Evolutionary conservation across 1,140 invertebrate genomes (phyloP), one percentile per base, ranked within the genome.

Genomic region (Drosophila fuyamai): DNA sequence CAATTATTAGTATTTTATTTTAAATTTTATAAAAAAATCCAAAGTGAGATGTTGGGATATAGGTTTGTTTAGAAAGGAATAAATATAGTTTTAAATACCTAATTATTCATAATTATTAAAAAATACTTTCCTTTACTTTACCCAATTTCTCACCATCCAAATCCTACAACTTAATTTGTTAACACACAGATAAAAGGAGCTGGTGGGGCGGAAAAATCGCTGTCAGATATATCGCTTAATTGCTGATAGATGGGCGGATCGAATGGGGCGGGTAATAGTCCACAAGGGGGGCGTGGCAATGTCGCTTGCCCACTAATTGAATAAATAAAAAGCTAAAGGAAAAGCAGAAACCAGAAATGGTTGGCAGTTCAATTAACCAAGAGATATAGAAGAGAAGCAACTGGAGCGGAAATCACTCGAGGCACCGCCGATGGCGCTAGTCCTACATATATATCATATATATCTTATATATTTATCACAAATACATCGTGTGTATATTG

Each of bases 381-480:
- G 60, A 76, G 13, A 36, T 32, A 18, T 14, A 13, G 66, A 58
- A 47, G 44, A 29, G 44, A 13, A 48, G 53, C 66, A 85, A 86
- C 77, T 88, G 76, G 83, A 86, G 83, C 83, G 83, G 83, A 86
- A 86, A 85, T 46, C 40, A 32, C 50, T 23, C 13, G 47, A 53
- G 16, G 44, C 36, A 18, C 16, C 27, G 41, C 48, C 47, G 51
- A 36, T 53, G 70, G 41, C 41, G 18, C 5, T 32, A 32, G 29
- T 32, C 29, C 6, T 32, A 7, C 29, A 32, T 32, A 7, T 32
- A 32, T 32, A 8, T 27, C 18, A 47, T 27, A 27, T 27, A 27
- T 8, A 32, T n/a, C n/a, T 32, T 13, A 23, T 51, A 18, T 32
- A 16, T 14, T 2, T 8, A 47, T 18, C 43, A 7, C 43, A 0